Evolutionary conservation across 1,140 invertebrate species (phyloP).

Genomic region (Caenorhabditis latens): DNA sequence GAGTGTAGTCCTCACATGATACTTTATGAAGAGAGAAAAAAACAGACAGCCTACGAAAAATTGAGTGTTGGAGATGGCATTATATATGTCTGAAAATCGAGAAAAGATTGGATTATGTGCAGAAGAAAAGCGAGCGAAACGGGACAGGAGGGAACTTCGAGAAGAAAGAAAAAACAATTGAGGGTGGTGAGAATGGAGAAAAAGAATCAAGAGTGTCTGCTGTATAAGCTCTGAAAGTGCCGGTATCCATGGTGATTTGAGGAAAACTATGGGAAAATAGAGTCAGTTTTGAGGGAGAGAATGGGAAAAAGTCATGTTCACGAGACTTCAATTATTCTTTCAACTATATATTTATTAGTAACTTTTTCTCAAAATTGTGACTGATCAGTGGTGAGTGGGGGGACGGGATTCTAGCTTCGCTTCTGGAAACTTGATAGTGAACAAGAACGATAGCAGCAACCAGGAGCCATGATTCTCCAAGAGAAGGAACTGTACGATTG

Average conservation of each 20-base stretch:
- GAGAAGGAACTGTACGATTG: too few relatives aligned
- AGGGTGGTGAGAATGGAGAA: background rate
- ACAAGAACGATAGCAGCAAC: too few relatives aligned
- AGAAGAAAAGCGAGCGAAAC: background rate
- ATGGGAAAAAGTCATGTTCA: too few relatives aligned
- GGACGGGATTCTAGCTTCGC: too few relatives aligned
- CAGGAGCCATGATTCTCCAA: too few relatives aligned
- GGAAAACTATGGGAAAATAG: conserved; percentile 32
- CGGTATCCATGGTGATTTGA: conserved; percentile 37
- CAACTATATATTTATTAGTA: too few relatives aligned
- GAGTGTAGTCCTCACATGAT: conserved; percentile 30
- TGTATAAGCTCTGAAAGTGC: conserved; percentile 17
- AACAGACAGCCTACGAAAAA: conserved; percentile 27
- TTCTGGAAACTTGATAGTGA: too few relatives aligned
- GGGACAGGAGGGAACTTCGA: background rate
- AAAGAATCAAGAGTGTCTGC: background rate
- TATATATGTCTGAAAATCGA: conserved; percentile 22
- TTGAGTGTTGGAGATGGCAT: background rate
- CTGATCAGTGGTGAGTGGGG: too few relatives aligned
- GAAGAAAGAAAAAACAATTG: conserved; percentile 9
- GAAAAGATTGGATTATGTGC: conserved; percentile 19
- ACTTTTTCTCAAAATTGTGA: too few relatives aligned
- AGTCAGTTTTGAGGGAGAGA: background rate
- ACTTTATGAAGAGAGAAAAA: background rate
- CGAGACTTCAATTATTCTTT: too few relatives aligned